phyloP scores from a whole-genome alignment of 2,888 invertebrate genomes.

The Allophyes oxyacanthae region DNA sequence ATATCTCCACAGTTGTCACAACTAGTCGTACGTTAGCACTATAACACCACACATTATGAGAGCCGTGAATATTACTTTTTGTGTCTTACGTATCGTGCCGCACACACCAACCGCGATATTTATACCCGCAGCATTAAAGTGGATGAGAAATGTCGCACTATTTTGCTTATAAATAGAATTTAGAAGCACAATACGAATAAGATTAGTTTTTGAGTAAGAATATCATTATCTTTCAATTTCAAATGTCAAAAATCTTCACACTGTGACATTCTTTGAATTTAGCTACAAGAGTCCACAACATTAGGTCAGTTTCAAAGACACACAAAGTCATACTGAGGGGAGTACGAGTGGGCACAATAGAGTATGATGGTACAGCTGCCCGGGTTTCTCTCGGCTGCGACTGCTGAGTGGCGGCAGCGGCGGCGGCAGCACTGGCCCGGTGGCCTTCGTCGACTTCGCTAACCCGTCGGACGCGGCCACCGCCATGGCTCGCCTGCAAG shows the following conservation, averaged over 20 bases:
- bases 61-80: slow-evolving; percentile 55
- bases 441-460: slow-evolving; percentile 99
- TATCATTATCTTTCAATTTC: slow-evolving; percentile 15
- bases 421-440: slow-evolving; percentile 91
- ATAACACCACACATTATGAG: slow-evolving; percentile 62
- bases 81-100: slow-evolving; percentile 46
- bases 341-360: slow-evolving; percentile 81
- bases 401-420: slow-evolving; percentile 95
- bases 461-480: slow-evolving; percentile 97
- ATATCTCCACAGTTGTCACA: slow-evolving; percentile 67
- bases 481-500: slow-evolving; percentile 98
- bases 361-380: slow-evolving; percentile 95
- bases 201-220: slow-evolving; percentile 38
- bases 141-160: slow-evolving; percentile 39
- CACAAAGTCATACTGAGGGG: slow-evolving; percentile 66
- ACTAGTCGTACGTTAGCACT: slow-evolving; percentile 69
- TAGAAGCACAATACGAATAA: slow-evolving; percentile 31
- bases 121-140: slow-evolving; percentile 39
- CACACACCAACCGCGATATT: slow-evolving; percentile 44
- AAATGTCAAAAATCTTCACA: slow-evolving; percentile 30
- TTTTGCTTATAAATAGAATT: slow-evolving; percentile 41
- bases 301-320: slow-evolving; percentile 43
- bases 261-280: slow-evolving; percentile 42
- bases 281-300: slow-evolving; percentile 40
- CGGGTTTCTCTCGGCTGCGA: slow-evolving; percentile 99